A percentile compares a stretch with the other conserved stretches of the same genome.
Conservation (phyloP, 1,140 invertebrate genomes). For the Euura lappo region DNA sequence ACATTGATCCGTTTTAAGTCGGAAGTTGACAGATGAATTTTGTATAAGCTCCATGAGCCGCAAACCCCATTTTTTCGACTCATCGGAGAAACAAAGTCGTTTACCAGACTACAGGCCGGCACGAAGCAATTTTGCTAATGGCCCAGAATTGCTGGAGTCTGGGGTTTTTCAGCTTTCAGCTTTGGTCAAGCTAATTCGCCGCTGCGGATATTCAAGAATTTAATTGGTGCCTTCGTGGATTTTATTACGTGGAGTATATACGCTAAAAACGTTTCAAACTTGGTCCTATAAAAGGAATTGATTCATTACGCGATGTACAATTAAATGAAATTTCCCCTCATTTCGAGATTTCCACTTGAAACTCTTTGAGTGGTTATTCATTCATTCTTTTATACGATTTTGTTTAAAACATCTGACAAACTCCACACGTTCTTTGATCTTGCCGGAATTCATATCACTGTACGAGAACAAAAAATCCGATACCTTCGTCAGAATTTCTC, state of each 20-base stretch:
- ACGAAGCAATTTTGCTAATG: slow-evolving; percentile 53
- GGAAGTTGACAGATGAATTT: neutral
- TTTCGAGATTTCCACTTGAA: too few relatives aligned
- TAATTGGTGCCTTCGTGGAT: slow-evolving; percentile 44
- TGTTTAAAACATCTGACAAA: too few relatives aligned
- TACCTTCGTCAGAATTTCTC: too few relatives aligned
- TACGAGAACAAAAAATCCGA: too few relatives aligned
- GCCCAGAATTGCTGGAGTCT: slow-evolving; percentile 45
- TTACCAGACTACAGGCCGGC: neutral
- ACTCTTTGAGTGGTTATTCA: too few relatives aligned
- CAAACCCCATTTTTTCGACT: slow-evolving; percentile 10
- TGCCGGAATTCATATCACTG: too few relatives aligned
- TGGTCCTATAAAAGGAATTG: neutral
- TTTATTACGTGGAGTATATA: neutral
- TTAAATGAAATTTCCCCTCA: neutral
- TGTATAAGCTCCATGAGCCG: neutral
- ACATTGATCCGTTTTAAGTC: neutral
- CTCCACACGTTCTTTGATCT: too few relatives aligned
- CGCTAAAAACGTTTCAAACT: neutral
- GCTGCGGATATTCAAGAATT: slow-evolving; percentile 53
- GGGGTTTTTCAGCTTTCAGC: slow-evolving; percentile 26
- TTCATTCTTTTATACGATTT: too few relatives aligned
- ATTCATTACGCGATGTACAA: neutral
- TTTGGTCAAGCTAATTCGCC: slow-evolving; percentile 44
- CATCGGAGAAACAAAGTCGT: slow-evolving; percentile 10